A percentile compares a stretch with the other conserved stretches of the same genome.
Evolutionary conservation across 92 coral and sea anemone species (phyloP).

Genomic region (Chrysogorgia sp.): DNA sequence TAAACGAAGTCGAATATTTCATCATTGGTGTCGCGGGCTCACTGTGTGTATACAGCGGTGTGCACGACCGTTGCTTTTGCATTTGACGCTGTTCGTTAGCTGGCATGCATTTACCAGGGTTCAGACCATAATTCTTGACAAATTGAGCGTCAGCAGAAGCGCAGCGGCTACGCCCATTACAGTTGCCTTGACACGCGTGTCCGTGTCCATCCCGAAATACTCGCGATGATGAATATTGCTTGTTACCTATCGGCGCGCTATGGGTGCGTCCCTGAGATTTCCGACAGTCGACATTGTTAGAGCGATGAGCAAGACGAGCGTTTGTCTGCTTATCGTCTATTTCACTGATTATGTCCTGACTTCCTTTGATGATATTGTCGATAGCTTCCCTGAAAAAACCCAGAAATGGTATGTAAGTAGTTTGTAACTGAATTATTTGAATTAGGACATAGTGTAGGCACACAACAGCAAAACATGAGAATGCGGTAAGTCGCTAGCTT

Average conservation of each 20-base stretch:
- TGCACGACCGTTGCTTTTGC: slow-evolving; percentile 26
- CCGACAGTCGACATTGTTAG: neutral
- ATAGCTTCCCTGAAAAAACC: slow-evolving; percentile 11
- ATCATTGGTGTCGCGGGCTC: slow-evolving; percentile 39
- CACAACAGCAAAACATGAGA: neutral
- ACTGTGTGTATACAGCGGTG: neutral
- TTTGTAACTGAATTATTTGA: neutral
- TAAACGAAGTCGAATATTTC: slow-evolving; percentile 29
- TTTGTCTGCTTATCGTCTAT: slow-evolving; percentile 37
- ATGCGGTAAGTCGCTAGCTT: too few relatives aligned
- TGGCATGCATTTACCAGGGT: neutral
- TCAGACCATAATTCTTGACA: slow-evolving; percentile 32
- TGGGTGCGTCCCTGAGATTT: slow-evolving; percentile 18
- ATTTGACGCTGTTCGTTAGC: slow-evolving; percentile 10
- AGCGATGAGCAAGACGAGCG: slow-evolving; percentile 28
- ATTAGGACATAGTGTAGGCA: neutral
- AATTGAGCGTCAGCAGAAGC: slow-evolving; percentile 38
- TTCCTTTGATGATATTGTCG: slow-evolving; percentile 34
- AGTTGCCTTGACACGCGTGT: neutral
- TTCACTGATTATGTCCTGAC: slow-evolving; percentile 29
- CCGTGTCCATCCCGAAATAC: neutral
- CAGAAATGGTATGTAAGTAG: neutral
- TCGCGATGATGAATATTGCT: slow-evolving; percentile 7
- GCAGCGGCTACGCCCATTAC: slow-evolving; percentile 9
- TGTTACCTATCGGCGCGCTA: slow-evolving; percentile 24